Percentiles rank a stretch among this genome's conserved stretches.
Conservation (phyloP, 1,140 invertebrate genomes). For the Aphaenogaster floridana region DNA sequence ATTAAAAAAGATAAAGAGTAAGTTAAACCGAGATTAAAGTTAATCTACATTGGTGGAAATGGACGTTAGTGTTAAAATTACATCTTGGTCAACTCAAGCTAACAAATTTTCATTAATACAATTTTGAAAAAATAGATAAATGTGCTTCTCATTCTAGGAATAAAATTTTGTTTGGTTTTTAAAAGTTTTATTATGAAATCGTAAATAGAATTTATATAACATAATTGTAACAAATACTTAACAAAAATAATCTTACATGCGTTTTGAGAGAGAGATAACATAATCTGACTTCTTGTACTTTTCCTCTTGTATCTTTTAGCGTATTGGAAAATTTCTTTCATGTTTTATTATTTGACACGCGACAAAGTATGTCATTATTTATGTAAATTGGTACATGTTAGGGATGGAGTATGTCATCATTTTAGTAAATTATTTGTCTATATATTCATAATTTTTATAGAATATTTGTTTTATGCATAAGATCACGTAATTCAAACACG, state of each 20-base stretch:
- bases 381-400: too few relatives aligned
- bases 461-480: background rate
- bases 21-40: too few relatives aligned
- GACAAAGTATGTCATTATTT: background rate
- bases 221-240: background rate
- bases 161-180: background rate
- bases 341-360: background rate
- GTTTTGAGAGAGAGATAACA: background rate
- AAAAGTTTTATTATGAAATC: background rate
- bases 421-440: background rate
- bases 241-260: background rate
- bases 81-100: background rate
- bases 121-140: background rate
- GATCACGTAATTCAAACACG: background rate
- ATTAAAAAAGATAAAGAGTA: too few relatives aligned
- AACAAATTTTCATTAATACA: background rate
- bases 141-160: background rate
- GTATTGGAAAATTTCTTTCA: background rate
- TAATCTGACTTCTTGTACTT: background rate
- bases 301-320: background rate
- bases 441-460: background rate
- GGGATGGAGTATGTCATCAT: too few relatives aligned
- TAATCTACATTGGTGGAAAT: too few relatives aligned
- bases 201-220: background rate
- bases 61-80: background rate